A percentile compares a stretch with the other conserved stretches of the same genome.
These are phyloP conservation scores for Ips nitidus DNA, from an alignment of 1,140 invertebrate species.

Conservation along the genomic window DNA sequence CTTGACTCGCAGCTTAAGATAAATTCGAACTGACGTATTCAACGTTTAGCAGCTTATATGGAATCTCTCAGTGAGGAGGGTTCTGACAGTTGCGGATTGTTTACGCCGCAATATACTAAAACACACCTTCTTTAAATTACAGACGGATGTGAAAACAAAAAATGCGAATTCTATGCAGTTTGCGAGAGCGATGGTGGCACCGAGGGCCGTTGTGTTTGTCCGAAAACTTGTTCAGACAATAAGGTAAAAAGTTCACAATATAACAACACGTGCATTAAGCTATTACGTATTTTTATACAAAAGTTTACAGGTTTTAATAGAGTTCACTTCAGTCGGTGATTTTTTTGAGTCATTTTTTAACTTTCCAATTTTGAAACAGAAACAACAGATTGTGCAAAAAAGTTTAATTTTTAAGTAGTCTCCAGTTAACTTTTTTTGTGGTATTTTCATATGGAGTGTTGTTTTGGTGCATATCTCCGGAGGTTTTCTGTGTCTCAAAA, in stretches of 20 bases:
- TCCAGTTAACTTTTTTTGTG: too few species aligned
- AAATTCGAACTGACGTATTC: conserved; percentile 1
- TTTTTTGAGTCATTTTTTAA: too few species aligned
- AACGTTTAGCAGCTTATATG: conserved; percentile 7
- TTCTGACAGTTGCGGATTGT: not conserved
- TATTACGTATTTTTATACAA: conserved; percentile 3
- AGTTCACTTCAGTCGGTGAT: too few species aligned
- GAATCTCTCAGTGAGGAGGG: conserved; percentile 4
- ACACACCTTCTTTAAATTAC: conserved; percentile 48
- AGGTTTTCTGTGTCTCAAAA: too few species aligned
- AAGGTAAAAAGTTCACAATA: conserved; percentile 55
- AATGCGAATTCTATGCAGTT: conserved; percentile 80
- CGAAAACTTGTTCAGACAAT: conserved; percentile 68
- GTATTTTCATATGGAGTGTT: too few species aligned
- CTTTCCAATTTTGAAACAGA: too few species aligned
- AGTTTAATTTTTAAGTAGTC: too few species aligned
- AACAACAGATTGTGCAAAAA: too few species aligned
- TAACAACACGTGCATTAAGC: not conserved
- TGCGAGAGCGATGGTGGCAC: conserved; percentile 78
- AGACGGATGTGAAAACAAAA: conserved; percentile 88
- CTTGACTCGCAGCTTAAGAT: not conserved
- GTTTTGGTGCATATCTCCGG: too few species aligned
- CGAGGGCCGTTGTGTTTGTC: conserved; percentile 79
- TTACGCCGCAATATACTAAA: conserved; percentile 3
- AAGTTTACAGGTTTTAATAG: not conserved